These are phyloP conservation scores for Smithornis capensis DNA, from an alignment of 2,113 vertebrate genomes.

Conservation along the genomic window DNA sequence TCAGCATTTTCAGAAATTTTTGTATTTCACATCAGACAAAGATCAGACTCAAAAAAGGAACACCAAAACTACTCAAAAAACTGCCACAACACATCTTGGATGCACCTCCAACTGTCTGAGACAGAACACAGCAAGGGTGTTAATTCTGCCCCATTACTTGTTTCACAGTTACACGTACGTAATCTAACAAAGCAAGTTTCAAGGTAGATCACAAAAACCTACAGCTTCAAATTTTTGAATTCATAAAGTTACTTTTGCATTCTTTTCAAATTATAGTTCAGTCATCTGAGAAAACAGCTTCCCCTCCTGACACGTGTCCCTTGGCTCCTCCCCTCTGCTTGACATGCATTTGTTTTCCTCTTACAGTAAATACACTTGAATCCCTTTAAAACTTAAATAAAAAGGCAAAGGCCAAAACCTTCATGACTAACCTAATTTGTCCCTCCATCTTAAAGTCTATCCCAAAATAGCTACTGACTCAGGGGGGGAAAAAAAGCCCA, in stretches of 20 bases:
- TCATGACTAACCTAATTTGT: neutral
- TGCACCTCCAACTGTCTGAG: neutral
- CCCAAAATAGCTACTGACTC: neutral
- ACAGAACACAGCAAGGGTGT: neutral
- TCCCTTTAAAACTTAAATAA: neutral
- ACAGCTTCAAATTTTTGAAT: neutral
- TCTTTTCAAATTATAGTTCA: neutral
- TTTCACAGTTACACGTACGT: neutral
- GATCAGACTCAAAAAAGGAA: neutral
- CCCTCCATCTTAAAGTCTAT: neutral
- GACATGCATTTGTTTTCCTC: neutral
- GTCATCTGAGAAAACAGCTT: neutral
- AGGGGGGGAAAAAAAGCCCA: neutral
- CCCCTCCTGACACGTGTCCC: neutral
- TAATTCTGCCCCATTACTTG: neutral
- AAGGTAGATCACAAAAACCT: neutral
- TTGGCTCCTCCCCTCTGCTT: neutral
- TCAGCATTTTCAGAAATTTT: neutral
- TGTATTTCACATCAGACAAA: neutral
- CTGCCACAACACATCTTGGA: neutral
- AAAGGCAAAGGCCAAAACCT: neutral
- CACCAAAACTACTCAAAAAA: neutral
- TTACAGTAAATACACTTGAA: neutral
- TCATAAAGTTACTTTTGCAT: neutral
- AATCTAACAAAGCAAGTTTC: neutral